phyloP scores from a whole-genome alignment of 35 echinoderm and acorn worm species.

The Heliocidaris erythrogramma region DNA sequence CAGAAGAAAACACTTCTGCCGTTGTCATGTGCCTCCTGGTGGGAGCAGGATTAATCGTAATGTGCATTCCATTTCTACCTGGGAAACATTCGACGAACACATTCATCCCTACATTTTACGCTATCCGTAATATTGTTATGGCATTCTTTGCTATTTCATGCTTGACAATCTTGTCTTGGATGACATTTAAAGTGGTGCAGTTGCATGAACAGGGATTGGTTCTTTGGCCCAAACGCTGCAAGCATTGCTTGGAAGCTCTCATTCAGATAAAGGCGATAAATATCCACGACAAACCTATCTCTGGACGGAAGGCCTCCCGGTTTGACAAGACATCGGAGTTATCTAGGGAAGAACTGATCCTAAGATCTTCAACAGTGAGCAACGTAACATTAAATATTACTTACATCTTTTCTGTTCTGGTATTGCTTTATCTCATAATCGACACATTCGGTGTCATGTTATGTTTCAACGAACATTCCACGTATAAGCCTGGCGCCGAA shows the following conservation, averaged over 20 bases:
- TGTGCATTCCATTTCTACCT: neutral
- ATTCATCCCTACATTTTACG: neutral
- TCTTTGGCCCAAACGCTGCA: neutral
- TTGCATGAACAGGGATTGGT: neutral
- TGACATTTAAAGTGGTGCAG: neutral
- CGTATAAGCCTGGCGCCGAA: neutral
- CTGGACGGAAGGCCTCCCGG: neutral
- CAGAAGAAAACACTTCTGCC: neutral
- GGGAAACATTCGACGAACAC: neutral
- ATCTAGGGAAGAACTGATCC: neutral
- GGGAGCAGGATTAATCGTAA: neutral
- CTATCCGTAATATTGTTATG: neutral
- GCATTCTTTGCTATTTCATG: neutral
- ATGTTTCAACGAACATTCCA: neutral
- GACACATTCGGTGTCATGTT: neutral
- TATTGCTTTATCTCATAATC: neutral
- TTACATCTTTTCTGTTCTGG: neutral
- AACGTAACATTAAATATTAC: neutral
- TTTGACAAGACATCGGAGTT: neutral
- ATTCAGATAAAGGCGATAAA: neutral
- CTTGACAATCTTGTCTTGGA: neutral
- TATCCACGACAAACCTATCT: neutral
- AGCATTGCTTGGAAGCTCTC: neutral
- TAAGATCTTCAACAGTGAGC: neutral
- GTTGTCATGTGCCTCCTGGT: neutral